Evolutionary conservation across 2,113 vertebrate genomes (phyloP), one percentile per base, ranked within the genome.

Genomic region (Brienomyrus longianalis): DNA sequence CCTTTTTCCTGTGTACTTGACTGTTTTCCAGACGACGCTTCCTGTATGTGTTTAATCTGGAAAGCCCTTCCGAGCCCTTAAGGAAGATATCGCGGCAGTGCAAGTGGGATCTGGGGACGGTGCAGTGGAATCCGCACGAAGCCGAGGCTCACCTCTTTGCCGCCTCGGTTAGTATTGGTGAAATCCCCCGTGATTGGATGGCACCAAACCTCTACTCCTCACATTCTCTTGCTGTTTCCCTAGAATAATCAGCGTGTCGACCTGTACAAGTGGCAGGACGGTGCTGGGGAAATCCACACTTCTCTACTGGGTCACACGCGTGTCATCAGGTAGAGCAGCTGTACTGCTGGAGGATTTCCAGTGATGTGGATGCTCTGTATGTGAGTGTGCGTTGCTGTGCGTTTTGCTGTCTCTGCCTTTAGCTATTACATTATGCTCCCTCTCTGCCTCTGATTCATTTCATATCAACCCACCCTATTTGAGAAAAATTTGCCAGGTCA

Each of bases 191-290:
- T 19, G 45, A 48, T 23, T 21, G 43, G 80, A 10, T 48, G 83
- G 83, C 10, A 3, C 21, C 54, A 23, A 21, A 19, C 35, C 62
- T 21, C 6, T n/a, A 27, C 31, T 50, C 4, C 47, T 85, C 7
- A 52, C 17, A 0, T 86, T 90, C 10, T 66, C 66, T 39, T 89
- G 48, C 70, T 89, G 11, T 90, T 17, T 91, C 92, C 94, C 35
- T 94, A 99, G 98, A 99, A 98, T 91, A 99, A 99, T 94, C 98
- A 99, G 90, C 96, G 98, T 0, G 97, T 99, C 27, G 98, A 99
- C 91, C 95, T 99, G 84, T 99, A 99, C 89, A 97, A 97, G 5
- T 99, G 98, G 98, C 97, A 96, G 90, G 97, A 98, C 17, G 98
- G 97, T 11, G 95, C 93, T 11, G 98, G 97, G 47, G 97, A 98